Evolutionary conservation across 1,140 invertebrate genomes (phyloP).

Genomic region (Gonatopus flavifemur): DNA sequence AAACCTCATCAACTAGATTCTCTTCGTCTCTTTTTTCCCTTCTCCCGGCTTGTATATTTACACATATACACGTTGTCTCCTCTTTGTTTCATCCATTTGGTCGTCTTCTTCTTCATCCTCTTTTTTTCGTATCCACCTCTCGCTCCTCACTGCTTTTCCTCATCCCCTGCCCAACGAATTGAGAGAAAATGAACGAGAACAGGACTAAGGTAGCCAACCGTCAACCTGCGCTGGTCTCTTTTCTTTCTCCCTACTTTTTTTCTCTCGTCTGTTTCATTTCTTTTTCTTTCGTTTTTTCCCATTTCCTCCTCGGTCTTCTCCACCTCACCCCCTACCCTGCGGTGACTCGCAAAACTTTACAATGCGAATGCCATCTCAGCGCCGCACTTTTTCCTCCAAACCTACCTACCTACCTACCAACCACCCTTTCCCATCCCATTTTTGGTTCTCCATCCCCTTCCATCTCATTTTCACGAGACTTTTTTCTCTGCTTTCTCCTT

Average conservation of each 20-base stretch:
- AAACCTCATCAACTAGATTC: conserved; percentile 7
- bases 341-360: conserved; percentile 44
- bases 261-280: conserved; percentile 6
- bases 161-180: conserved; percentile 37
- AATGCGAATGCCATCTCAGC: conserved; percentile 40
- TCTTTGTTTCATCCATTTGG: too few species aligned
- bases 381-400: conserved; percentile 26
- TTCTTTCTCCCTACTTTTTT: conserved; percentile 16
- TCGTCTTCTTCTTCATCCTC: not conserved
- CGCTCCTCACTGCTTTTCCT: conserved; percentile 18
- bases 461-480: conserved; percentile 4
- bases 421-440: not conserved
- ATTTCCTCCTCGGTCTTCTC: conserved; percentile 6
- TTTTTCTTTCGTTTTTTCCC: conserved; percentile 4
- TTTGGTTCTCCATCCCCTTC: not conserved
- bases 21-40: not conserved
- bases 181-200: conserved; percentile 52
- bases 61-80: not conserved
- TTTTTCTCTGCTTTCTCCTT: conserved; percentile 9
- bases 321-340: conserved; percentile 19
- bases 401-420: not conserved
- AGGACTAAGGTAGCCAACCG: conserved; percentile 44
- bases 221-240: conserved; percentile 35
- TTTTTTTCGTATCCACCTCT: conserved; percentile 1
- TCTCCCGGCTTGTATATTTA: not conserved